phyloP scores from a whole-genome alignment of 2,113 vertebrate genomes.

The Nymphicus hollandicus region DNA sequence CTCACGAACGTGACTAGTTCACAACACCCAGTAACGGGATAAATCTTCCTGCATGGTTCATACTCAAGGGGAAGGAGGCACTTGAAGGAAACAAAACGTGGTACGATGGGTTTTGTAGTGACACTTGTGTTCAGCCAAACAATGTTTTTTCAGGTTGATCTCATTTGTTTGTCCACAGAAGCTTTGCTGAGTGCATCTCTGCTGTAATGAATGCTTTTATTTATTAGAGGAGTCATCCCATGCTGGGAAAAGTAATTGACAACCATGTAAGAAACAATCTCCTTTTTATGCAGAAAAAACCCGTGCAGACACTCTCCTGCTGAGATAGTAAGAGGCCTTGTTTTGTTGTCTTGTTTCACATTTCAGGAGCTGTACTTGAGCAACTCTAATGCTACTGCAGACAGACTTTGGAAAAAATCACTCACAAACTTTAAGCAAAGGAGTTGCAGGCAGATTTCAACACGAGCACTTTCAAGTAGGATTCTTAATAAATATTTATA shows the following conservation, averaged over 20 bases:
- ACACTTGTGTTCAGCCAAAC: neutral
- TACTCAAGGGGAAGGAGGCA: neutral
- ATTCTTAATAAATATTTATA: slow-evolving; percentile 14
- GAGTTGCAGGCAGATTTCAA: slow-evolving; percentile 9
- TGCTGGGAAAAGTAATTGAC: neutral
- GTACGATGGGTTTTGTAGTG: neutral
- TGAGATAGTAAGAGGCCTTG: neutral
- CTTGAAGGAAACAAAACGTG: neutral
- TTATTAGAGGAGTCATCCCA: neutral
- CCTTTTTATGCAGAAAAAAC: neutral
- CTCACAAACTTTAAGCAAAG: neutral
- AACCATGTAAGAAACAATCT: neutral
- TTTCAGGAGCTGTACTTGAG: neutral
- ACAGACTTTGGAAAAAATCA: neutral
- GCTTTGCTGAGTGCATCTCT: neutral
- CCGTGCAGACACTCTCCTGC: neutral
- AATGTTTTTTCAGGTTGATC: neutral
- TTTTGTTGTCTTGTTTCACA: neutral
- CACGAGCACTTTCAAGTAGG: neutral
- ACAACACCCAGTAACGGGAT: neutral
- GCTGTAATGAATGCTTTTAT: neutral
- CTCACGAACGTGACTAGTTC: neutral
- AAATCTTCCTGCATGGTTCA: neutral
- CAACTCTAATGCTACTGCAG: neutral
- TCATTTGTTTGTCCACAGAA: neutral